Base-by-base conservation (phyloP, 2,888 invertebrate genomes). In the Bibio marci region DNA sequence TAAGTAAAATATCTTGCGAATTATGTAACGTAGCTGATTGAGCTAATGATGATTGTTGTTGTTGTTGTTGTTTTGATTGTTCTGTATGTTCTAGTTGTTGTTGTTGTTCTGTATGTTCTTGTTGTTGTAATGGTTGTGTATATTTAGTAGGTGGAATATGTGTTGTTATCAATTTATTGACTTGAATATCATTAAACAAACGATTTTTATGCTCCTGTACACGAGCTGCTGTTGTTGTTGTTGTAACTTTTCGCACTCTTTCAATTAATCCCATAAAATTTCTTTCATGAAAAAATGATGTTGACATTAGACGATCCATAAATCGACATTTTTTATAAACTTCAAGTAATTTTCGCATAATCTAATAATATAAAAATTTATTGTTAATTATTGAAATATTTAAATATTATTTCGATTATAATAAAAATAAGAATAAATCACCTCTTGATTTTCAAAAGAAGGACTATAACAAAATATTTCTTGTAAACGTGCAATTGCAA, bases 281-380 rank as follows among this genome's bases (percentile, higher is more conserved):
- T 52, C 76, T 73, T 52, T 81, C 82, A 47, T 83, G 80, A 59
- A 90, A 90, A 61, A 82, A 87, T 4, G 79, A 73, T 0, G 88
- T 87, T 36, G 80, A 81, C 70, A 90, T 77, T 41, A 86, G 64
- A 48, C 80, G 80, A 60, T 90, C 88, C 58, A 90, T 67, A 53
- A 79, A 83, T 48, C 86, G 75, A 52, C 85, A 87, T 55, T 86
- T 83, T 56, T 83, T 86, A 55, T 87, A 87, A 32, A 87, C 73
- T 51, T 76, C 74, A 42, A 88, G 62, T 33, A 88, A 63, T 58
- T 82, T 81, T 47, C 78, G 71, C 73, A 87, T 78, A 19, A 82
- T 76, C 74, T 60, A 15, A 22, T 4, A 22, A 22, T 6, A 8
- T 8, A 22, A 22, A 22, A 22, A 22, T n/a, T n/a, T n/a, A n/a